phyloP scores from a whole-genome alignment of 1,140 invertebrate genomes.

The Homarus americanus region DNA sequence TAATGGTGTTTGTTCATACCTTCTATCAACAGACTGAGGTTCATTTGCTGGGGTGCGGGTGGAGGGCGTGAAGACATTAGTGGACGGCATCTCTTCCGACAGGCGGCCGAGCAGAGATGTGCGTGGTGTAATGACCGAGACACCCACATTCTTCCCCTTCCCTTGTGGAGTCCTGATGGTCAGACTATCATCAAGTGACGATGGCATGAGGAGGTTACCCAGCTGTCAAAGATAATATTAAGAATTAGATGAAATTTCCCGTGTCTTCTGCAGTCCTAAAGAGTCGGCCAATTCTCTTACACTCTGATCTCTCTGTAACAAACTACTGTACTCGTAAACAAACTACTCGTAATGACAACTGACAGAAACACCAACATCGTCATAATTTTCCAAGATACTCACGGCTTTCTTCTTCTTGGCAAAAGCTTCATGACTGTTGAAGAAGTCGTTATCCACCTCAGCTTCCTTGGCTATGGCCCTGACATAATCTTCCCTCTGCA shows the following conservation, averaged over 20 bases:
- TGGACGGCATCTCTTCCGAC: neutral
- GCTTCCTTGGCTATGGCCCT: slow-evolving; percentile 2
- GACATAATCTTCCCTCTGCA: slow-evolving; percentile 32
- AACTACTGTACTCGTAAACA: too few species aligned
- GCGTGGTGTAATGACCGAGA: slow-evolving; percentile 2
- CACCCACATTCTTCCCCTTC: neutral
- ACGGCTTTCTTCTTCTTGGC: slow-evolving; percentile 20
- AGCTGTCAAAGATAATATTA: slow-evolving; percentile 3
- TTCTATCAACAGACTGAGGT: neutral
- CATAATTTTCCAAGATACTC: neutral
- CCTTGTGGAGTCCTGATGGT: slow-evolving; percentile 18
- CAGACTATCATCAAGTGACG: slow-evolving; percentile 20
- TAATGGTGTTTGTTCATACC: too few species aligned
- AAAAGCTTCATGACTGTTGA: neutral
- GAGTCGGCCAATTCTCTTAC: too few species aligned
- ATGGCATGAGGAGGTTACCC: slow-evolving; percentile 3
- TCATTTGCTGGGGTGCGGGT: neutral
- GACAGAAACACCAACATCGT: neutral
- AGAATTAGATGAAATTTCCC: neutral
- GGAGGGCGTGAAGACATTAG: neutral
- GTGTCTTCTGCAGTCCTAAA: neutral
- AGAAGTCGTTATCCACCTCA: slow-evolving; percentile 9
- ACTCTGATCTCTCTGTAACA: too few species aligned
- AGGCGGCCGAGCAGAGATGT: neutral
- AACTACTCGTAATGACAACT: too few species aligned